Conservation (phyloP, 2,888 invertebrate species). For the Noctua janthe region DNA sequence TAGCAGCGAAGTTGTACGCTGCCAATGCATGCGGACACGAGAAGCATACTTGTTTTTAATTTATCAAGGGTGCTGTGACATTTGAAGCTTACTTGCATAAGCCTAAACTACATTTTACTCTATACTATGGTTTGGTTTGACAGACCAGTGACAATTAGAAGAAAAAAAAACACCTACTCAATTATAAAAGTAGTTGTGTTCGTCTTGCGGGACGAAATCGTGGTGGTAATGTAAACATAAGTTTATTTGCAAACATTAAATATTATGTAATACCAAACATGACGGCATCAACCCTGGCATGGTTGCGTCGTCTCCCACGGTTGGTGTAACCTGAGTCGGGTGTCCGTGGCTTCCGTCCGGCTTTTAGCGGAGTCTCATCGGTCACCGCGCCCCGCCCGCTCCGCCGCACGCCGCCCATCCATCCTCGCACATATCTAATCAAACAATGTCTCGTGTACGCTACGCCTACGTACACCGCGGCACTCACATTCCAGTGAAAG, state of each 20-base stretch:
- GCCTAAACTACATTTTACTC: not conserved
- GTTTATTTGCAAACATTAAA: conserved; percentile 20
- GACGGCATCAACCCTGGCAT: conserved; percentile 78
- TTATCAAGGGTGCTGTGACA: no score
- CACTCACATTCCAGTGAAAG: conserved; percentile 59
- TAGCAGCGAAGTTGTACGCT: not conserved
- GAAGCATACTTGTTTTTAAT: not conserved
- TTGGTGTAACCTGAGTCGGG: conserved; percentile 87
- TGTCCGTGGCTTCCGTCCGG: conserved; percentile 90
- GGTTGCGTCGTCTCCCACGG: conserved; percentile 88
- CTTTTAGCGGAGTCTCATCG: conserved; percentile 89
- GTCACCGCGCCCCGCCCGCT: conserved; percentile 79
- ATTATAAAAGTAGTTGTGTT: not conserved
- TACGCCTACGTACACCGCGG: conserved; percentile 47
- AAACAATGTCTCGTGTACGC: conserved; percentile 61
- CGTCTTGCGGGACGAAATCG: not conserved
- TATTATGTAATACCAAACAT: conserved; percentile 34
- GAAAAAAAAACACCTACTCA: not conserved
- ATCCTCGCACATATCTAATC: conserved; percentile 75
- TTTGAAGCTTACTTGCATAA: not conserved
- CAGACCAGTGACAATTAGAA: not conserved
- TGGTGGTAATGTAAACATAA: not conserved
- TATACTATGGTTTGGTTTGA: not conserved
- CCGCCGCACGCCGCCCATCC: conserved; percentile 69
- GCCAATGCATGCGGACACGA: not conserved